Base-by-base conservation (phyloP, 1,140 invertebrate species). In the Campoletis sonorensis region DNA sequence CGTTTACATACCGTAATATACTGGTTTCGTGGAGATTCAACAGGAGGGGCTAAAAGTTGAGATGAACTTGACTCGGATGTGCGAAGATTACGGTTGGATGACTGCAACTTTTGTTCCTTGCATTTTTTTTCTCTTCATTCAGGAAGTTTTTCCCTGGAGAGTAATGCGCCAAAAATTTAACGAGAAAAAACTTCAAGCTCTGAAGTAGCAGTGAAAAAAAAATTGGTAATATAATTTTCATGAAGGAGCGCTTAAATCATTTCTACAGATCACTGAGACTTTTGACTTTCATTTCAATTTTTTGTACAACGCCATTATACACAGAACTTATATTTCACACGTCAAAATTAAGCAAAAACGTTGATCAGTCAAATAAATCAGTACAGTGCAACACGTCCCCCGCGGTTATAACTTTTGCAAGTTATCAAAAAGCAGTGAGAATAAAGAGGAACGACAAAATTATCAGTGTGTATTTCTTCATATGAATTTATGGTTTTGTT, bases 1-100 rank as follows among this genome's bases (percentile, higher is more conserved):
- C 5, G 61, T 10, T 64, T 64, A 64, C n/a, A 26, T 64, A 64
- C 2, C 61, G 23, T 64, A 64, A 64, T 64, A 64, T 64, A 64
- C 61, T 64, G n/a, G 8, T 54, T 45, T 54, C 51, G 51, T 18
- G 18, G 23, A 64, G 23, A 23, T 64, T 26, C 61, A 64, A 64
- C 61, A 64, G 23, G 21, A 58, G 21, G 21, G 21, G 54, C 18
- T 21, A 58, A 58, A 58, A 58, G 54, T 58, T 58, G 18, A 58
- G 54, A 10, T 23, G 21, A 58, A 58, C 54, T 18, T 21, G 54
- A 58, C 54, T 18, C 5, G 54, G 1, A 45, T 58, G 54, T 58
- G 54, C 54, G 54, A 23, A 58, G 21, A 58, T n/a, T n/a, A 58
- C 18, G 18, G 54, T 23, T 21, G 18, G 54, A n/a, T n/a, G 18